phyloP scores from a whole-genome alignment of 2,888 invertebrate species.

The Syrista parreyssii region DNA sequence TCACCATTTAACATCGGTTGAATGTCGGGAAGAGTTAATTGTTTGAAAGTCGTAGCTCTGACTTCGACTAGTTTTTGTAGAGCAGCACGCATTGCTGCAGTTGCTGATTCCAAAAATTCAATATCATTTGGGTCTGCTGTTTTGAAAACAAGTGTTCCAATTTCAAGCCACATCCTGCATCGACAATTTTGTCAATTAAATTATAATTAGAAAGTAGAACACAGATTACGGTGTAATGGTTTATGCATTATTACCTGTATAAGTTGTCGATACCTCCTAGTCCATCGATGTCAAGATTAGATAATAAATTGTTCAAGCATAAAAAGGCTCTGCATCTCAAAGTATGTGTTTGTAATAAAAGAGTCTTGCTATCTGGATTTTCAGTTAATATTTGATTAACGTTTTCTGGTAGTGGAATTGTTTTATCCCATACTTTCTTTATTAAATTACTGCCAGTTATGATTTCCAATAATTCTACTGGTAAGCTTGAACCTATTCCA shows the following conservation, averaged over 20 bases:
- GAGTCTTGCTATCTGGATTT: constrained; percentile 66
- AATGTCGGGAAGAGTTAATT: constrained; percentile 71
- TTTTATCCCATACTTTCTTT: constrained; percentile 71
- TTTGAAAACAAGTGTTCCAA: constrained; percentile 74
- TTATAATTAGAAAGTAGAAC: background rate
- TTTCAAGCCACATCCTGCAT: constrained; percentile 74
- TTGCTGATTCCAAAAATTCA: constrained; percentile 75
- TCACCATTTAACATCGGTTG: constrained; percentile 65
- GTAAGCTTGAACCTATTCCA: constrained; percentile 67
- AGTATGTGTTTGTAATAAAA: constrained; percentile 69
- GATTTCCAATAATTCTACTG: constrained; percentile 72
- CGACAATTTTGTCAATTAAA: background rate
- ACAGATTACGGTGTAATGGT: background rate
- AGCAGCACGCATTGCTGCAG: constrained; percentile 80
- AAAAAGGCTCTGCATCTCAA: constrained; percentile 75
- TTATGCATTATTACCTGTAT: constrained; percentile 48
- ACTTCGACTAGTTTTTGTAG: constrained; percentile 74
- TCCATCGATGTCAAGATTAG: constrained; percentile 72
- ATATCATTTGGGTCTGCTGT: constrained; percentile 66
- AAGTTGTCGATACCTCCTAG: constrained; percentile 75
- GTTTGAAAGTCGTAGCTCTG: constrained; percentile 68
- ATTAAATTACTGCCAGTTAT: constrained; percentile 72
- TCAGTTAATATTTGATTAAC: constrained; percentile 69
- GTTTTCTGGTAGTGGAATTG: constrained; percentile 69
- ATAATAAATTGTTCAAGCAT: constrained; percentile 78